phyloP scores from a whole-genome alignment of 2,888 invertebrate genomes.

The Amblyjoppa proteus region DNA sequence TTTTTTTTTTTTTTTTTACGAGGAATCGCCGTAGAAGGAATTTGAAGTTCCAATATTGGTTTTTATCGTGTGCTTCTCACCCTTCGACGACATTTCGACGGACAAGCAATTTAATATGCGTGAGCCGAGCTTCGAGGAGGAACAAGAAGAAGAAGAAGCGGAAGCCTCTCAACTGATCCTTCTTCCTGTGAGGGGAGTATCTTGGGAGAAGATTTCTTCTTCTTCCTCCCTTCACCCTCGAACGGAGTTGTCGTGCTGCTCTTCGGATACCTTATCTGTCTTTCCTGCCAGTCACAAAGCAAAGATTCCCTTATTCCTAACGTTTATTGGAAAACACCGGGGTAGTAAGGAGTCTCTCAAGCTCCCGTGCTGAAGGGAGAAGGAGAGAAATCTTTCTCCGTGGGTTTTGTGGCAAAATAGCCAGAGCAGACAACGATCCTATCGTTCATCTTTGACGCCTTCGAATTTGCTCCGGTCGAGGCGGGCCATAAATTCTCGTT shows the following conservation, averaged over 20 bases:
- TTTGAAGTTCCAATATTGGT: constrained; percentile 50
- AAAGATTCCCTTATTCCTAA: constrained; percentile 71
- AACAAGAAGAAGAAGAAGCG: constrained; percentile 26
- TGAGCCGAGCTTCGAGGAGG: constrained; percentile 58
- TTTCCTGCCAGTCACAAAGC: constrained; percentile 77
- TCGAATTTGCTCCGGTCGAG: constrained; percentile 74
- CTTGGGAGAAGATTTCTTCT: constrained; percentile 52
- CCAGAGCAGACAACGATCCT: constrained; percentile 56
- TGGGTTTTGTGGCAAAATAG: constrained; percentile 48
- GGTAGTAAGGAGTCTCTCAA: constrained; percentile 44
- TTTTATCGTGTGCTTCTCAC: constrained; percentile 46
- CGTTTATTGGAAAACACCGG: constrained; percentile 78
- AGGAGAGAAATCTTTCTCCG: neutral
- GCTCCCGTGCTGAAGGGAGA: constrained; percentile 18
- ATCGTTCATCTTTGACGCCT: constrained; percentile 78
- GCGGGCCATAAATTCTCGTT: constrained; percentile 67
- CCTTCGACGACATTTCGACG: constrained; percentile 68
- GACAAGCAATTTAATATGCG: constrained; percentile 82
- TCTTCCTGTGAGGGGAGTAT: constrained; percentile 62
- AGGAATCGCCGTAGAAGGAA: neutral
- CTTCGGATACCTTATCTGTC: constrained; percentile 78
- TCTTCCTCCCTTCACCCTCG: constrained; percentile 60
- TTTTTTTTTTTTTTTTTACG: neutral
- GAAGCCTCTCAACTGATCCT: constrained; percentile 62
- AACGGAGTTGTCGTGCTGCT: constrained; percentile 4